phyloP scores from a whole-genome alignment of 2,888 invertebrate genomes.

The Dyspetes luteomarginatus region DNA sequence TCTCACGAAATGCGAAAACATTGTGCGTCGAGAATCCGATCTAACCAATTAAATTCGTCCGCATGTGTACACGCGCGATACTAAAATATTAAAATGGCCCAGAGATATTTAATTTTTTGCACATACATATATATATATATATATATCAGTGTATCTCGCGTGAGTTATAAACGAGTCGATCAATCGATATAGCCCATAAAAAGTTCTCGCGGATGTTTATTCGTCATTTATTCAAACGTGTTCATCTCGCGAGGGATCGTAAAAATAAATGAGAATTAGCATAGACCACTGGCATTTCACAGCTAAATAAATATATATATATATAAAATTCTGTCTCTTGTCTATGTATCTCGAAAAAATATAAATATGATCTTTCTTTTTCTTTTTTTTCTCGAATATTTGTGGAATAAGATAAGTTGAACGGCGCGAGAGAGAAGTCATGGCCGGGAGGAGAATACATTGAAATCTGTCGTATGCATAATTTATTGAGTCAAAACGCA shows the following conservation, averaged over 20 bases:
- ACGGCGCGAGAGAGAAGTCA: constrained; percentile 38
- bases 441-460: constrained; percentile 8
- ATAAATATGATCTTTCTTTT: not conserved
- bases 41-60: constrained; percentile 53
- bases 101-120: constrained; percentile 33
- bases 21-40: not conserved
- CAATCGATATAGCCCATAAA: constrained; percentile 27
- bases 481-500: constrained; percentile 23
- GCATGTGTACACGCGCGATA: constrained; percentile 6
- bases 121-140: not conserved
- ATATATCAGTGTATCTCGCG: not conserved
- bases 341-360: not conserved
- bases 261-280: constrained; percentile 47
- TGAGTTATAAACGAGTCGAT: constrained; percentile 23
- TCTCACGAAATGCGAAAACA: constrained; percentile 20
- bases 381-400: not conserved
- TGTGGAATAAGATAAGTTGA: not conserved
- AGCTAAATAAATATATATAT: not conserved
- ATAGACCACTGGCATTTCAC: constrained; percentile 11
- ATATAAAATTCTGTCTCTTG: constrained; percentile 3
- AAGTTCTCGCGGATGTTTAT: constrained; percentile 44
- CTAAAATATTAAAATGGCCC: constrained; percentile 61
- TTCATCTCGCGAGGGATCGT: constrained; percentile 31
- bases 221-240: constrained; percentile 54
- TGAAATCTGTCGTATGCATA: constrained; percentile 47